A percentile compares a stretch with the other conserved stretches of the same genome.
Evolutionary conservation across 2,797 vertebrate species (phyloP).

Genomic region (Parambassis ranga): DNA sequence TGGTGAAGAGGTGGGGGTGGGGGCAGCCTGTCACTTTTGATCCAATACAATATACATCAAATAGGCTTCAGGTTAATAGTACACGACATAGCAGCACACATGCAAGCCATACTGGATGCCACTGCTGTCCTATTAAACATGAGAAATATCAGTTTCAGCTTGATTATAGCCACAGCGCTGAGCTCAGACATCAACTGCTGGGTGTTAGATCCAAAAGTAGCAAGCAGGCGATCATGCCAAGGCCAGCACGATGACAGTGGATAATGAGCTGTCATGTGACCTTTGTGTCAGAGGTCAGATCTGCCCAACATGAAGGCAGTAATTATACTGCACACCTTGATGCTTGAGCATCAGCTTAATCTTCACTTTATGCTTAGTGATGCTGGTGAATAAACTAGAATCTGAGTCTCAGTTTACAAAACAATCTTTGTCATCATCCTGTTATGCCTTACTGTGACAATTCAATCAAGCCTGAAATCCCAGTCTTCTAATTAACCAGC

Average conservation of each 20-base stretch:
- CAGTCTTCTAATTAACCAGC: too few relatives aligned
- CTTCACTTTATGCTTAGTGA: too few relatives aligned
- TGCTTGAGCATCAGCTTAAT: too few relatives aligned
- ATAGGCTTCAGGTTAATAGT: background rate
- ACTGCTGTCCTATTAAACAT: slow-evolving; percentile 20
- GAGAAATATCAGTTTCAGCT: slow-evolving; percentile 21
- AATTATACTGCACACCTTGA: too few relatives aligned
- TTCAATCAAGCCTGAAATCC: too few relatives aligned
- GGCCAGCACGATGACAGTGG: slow-evolving; percentile 32
- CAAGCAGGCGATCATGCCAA: background rate
- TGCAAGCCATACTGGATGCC: slow-evolving; percentile 8
- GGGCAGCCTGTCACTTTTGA: slow-evolving; percentile 26
- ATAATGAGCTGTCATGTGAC: slow-evolving; percentile 23
- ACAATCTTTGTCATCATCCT: too few relatives aligned
- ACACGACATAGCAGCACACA: background rate
- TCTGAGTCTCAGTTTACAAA: too few relatives aligned
- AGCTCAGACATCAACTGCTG: slow-evolving; percentile 5
- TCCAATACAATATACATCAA: slow-evolving; percentile 40
- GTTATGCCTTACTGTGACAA: too few relatives aligned
- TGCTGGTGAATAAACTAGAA: too few relatives aligned
- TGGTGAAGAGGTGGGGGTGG: background rate
- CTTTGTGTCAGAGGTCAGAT: background rate
- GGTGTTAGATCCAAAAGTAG: slow-evolving; percentile 7
- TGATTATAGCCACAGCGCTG: background rate
- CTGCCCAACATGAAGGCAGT: background rate